Conservation (phyloP, 2,797 vertebrate genomes). For the Avahi laniger region DNA sequence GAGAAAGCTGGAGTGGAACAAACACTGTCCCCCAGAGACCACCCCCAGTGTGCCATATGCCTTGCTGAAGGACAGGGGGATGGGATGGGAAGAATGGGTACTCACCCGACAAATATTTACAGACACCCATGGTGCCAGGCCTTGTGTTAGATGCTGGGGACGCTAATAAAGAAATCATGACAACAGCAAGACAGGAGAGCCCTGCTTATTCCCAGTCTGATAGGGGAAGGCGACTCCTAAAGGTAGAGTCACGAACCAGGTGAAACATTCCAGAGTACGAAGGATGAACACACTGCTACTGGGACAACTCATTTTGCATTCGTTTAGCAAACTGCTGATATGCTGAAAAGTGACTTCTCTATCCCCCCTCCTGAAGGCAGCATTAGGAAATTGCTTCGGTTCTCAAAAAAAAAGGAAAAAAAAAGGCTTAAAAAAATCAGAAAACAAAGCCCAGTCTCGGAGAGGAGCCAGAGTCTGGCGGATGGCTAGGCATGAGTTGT, state of each 20-base stretch:
- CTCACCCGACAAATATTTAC: fast-evolving
- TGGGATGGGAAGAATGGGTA: neutral
- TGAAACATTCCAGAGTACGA: neutral
- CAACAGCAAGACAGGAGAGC: neutral
- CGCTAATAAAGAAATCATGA: neutral
- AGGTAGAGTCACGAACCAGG: neutral
- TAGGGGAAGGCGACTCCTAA: neutral
- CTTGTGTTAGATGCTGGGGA: neutral
- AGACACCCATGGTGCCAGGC: too few relatives aligned
- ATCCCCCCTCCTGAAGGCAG: neutral
- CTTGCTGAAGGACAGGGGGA: neutral
- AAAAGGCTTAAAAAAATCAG: neutral
- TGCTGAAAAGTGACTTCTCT: neutral
- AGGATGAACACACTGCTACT: too few relatives aligned
- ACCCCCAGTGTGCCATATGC: fast-evolving
- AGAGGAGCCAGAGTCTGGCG: conserved; percentile 22
- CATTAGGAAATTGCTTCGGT: neutral
- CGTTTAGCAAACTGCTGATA: neutral
- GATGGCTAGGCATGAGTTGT: neutral
- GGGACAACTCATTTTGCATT: neutral
- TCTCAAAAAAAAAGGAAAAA: neutral
- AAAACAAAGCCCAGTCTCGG: conserved; percentile 26
- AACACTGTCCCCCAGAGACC: neutral
- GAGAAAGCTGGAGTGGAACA: too few relatives aligned
- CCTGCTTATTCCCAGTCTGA: neutral